A percentile compares a stretch with the other conserved stretches of the same genome.
phyloP scores from a whole-genome alignment of 2,113 vertebrate species.

The Talpa occidentalis region DNA sequence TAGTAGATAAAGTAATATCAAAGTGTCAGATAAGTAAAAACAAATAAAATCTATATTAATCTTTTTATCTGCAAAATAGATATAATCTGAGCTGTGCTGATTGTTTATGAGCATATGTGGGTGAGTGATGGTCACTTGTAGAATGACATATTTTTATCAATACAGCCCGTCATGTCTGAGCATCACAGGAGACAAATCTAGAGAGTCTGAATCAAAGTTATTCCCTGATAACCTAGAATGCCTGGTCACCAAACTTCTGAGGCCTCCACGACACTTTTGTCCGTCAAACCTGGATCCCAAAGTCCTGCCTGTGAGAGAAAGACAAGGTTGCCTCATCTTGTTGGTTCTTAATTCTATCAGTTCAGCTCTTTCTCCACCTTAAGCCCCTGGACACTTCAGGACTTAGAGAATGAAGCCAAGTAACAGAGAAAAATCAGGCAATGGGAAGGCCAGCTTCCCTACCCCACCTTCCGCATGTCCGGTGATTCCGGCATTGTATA shows the following conservation, averaged over 20 bases:
- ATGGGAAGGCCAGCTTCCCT: slow-evolving; percentile 54
- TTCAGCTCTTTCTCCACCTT: background rate
- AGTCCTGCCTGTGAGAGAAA: background rate
- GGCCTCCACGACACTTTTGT: background rate
- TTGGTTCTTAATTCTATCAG: background rate
- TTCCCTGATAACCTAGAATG: background rate
- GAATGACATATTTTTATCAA: background rate
- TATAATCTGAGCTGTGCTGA: background rate
- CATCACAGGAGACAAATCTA: background rate
- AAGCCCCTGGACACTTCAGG: background rate
- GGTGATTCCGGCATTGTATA: slow-evolving; percentile 81
- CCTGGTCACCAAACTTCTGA: background rate
- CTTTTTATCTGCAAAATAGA: background rate
- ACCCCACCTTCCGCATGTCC: slow-evolving; percentile 72
- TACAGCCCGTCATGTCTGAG: background rate
- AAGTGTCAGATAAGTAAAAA: slow-evolving; percentile 7
- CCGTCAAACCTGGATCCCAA: background rate
- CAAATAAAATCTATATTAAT: background rate
- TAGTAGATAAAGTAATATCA: slow-evolving; percentile 29
- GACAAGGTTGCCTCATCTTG: fast-evolving
- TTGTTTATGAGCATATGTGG: fast-evolving
- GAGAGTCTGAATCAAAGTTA: background rate
- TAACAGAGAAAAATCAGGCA: slow-evolving; percentile 58
- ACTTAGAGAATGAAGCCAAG: slow-evolving; percentile 34
- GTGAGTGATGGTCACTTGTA: background rate